Percentiles rank a stretch among this genome's conserved stretches.
phyloP scores from a whole-genome alignment of 2,113 vertebrate genomes.

The Psittacula cyanocephala region DNA sequence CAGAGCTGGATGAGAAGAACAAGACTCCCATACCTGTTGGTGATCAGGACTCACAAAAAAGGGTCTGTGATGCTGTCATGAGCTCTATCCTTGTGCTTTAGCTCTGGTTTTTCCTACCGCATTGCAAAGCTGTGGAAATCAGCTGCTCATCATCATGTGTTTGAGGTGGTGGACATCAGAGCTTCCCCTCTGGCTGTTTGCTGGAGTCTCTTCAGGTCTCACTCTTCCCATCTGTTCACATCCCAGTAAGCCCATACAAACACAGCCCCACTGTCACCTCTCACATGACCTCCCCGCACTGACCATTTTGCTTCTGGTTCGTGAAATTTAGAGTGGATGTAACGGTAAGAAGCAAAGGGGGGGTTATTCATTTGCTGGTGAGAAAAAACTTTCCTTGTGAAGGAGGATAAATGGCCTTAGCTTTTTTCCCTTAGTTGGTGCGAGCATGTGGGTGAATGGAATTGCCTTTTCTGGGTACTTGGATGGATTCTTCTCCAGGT shows the following conservation, averaged over 20 bases:
- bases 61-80: background rate
- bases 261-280: background rate
- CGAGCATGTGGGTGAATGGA: background rate
- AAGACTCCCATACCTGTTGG: background rate
- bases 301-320: background rate
- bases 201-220: background rate
- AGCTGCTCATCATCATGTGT: conserved; percentile 8
- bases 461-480: background rate
- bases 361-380: background rate
- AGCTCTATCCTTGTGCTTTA: background rate
- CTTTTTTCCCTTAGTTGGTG: background rate
- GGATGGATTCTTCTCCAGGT: background rate
- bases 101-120: background rate
- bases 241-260: background rate
- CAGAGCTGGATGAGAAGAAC: background rate
- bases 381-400: background rate
- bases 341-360: background rate
- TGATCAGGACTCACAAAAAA: background rate
- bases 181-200: background rate
- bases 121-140: background rate
- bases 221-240: background rate
- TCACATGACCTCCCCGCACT: background rate
- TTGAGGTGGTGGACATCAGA: background rate
- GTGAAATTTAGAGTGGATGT: background rate
- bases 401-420: background rate